Evolutionary conservation across 2,888 invertebrate species (phyloP).

Genomic region (Cotesia congregata): DNA sequence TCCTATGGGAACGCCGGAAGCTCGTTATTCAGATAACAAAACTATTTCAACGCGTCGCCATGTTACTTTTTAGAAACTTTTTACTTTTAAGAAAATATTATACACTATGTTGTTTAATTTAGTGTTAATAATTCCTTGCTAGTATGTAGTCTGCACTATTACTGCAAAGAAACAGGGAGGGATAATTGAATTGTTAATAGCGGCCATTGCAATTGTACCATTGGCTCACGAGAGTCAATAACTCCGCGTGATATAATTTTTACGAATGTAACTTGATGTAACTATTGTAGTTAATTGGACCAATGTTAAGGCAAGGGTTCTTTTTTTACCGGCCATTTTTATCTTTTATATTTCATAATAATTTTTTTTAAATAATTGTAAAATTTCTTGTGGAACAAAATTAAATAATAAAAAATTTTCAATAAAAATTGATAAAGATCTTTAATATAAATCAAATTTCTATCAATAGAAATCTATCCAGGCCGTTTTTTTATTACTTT

Average conservation of each 20-base stretch:
- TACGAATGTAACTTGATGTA: conserved; percentile 37
- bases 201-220: conserved; percentile 47
- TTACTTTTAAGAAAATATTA: not conserved
- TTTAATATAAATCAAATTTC: no score
- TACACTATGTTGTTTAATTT: not conserved
- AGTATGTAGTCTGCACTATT: not conserved
- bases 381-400: no score
- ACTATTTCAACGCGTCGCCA: conserved; percentile 14
- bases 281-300: conserved; percentile 45
- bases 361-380: not conserved
- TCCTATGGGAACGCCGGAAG: conserved; percentile 56
- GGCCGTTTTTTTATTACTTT: not conserved
- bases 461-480: no score
- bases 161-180: conserved; percentile 11
- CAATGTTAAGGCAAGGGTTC: conserved; percentile 43
- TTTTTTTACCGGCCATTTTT: not conserved
- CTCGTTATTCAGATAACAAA: conserved; percentile 61
- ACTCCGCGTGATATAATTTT: conserved; percentile 43
- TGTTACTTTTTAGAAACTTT: conserved; percentile 42
- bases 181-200: conserved; percentile 17
- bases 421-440: no score
- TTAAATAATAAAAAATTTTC: no score
- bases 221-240: conserved; percentile 42
- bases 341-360: not conserved
- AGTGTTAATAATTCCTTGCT: not conserved